Base-by-base conservation (phyloP, 2,113 vertebrate genomes). In the Crocuta crocuta region DNA sequence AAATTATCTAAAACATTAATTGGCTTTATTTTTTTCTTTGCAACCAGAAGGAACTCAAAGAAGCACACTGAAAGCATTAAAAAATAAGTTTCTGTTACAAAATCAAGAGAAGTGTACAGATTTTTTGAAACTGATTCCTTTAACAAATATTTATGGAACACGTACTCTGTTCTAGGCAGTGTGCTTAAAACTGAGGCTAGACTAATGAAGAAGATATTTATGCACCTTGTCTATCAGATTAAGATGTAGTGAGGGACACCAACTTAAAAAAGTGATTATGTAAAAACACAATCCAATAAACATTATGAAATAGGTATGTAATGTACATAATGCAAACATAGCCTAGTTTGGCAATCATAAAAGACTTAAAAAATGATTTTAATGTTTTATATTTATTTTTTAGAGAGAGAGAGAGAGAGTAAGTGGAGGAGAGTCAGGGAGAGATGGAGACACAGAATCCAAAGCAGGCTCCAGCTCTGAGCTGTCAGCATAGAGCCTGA, bases 81-180 rank as follows among this genome's bases (percentile, higher is more conserved):
- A 58, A 84, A 80, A 43, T 74, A 71, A 10, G 1, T 70, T 95
- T 91, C 35, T 84, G 28, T 93, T 73, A 78, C 17, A 88, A 93
- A 90, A 93, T 87, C 4, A 73, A 92, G 23, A 73, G 17, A 81
- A 70, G 7, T 76, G 2, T 24, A 90, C 94, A 70, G 39, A 26
- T 15, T 23, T 79, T 89, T 96, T 33, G 19, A 65, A 95, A 80
- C 35, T 66, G 93, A 73, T 74, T 94, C 24, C 82, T 50, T 97
- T 11, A 33, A 31, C 24, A 43, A 82, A 79, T 73, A 78, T 74
- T 89, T 92, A 89, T 80, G 55, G 88, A 87, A n/a, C 1, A 87
- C 4, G 43, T 84, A 79, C 21, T 71, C 71, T 39, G 16, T 53
- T 58, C 6, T 55, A 87, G 88, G 8, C 48, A 76, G 10, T 79